These are phyloP conservation scores for Liopterus haemorrhoidalis DNA, from an alignment of 2,888 invertebrate species.

Conservation along the genomic window DNA sequence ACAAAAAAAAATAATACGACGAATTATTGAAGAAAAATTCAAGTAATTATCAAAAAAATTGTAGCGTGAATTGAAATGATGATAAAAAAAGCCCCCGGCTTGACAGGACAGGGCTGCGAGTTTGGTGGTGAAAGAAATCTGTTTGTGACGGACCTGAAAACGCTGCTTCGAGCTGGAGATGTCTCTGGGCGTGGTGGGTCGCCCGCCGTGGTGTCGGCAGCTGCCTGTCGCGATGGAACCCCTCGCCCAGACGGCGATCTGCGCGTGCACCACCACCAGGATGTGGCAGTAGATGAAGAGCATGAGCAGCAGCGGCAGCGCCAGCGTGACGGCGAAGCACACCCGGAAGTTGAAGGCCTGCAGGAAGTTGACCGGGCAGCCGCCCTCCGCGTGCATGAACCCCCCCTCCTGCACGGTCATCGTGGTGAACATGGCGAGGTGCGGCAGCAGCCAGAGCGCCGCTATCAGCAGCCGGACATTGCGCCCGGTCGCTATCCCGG, in stretches of 20 bases:
- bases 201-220: conserved; percentile 13
- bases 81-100: too few relatives aligned
- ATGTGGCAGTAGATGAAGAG: conserved; percentile 56
- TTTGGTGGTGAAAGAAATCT: too few relatives aligned
- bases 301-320: conserved; percentile 55
- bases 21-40: too few relatives aligned
- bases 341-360: conserved; percentile 46
- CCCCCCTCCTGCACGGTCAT: too few relatives aligned
- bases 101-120: too few relatives aligned
- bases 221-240: conserved; percentile 6
- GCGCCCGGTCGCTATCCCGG: conserved; percentile 48
- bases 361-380: conserved; percentile 43
- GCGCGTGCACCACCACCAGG: conserved; percentile 51
- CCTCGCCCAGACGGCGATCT: conserved; percentile 47
- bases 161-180: too few relatives aligned
- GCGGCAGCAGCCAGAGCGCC: conserved; percentile 54
- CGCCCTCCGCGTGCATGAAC: too few relatives aligned
- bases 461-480: conserved; percentile 49
- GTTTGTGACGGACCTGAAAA: too few relatives aligned
- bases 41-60: too few relatives aligned
- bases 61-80: too few relatives aligned
- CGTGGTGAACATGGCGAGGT: too few relatives aligned
- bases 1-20: too few relatives aligned
- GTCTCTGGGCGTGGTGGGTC: conserved; percentile 2
- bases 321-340: conserved; percentile 50